Evolutionary conservation across 2,888 invertebrate species (phyloP), one percentile per base, ranked within the genome.

Genomic region (Scaptomyza flava): DNA sequence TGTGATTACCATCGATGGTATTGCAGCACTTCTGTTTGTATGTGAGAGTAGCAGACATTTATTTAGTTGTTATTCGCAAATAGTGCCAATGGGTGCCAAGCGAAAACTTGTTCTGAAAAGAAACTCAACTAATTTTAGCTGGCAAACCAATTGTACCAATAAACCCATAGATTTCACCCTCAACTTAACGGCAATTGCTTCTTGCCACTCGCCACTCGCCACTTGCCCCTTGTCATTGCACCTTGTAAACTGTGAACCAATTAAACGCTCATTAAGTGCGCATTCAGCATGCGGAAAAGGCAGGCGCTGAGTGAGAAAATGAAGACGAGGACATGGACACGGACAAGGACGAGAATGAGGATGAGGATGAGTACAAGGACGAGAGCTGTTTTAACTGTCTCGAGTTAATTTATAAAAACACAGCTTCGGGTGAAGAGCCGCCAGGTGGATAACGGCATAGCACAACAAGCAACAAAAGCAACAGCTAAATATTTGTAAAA

Each of bases 211-310:
- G n/a, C 33, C n/a, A n/a, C n/a, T n/a, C n/a, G 17, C 12, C 9
- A n/a, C 17, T 23, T 11, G n/a, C 34, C 1, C 34, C 34, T 0
- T 17, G 27, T n/a, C 33, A 4, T 46, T 60, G 73, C 82, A 79
- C 71, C 77, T 77, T 77, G 84, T 84, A 81, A 81, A 81, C 81
- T 81, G 75, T 64, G 82, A 79, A 81, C 81, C 81, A 81, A 81
- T 81, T 81, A 81, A 85, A 85, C 81, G 85, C 81, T 81, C 81
- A 81, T 81, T 85, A 85, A 82, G 82, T 85, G 82, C 82, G 80
- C 81, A 81, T 74, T 74, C 75, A 59, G 52, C 56, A 48, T 66
- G 56, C 30, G 59, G 45, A 66, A 53, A 41, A 61, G 65, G 73
- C 50, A 50, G 42, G 33, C 17, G 46, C 31, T 51, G 63, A 68